phyloP scores from a whole-genome alignment of 2,888 invertebrate species.

The Agrochola macilenta region DNA sequence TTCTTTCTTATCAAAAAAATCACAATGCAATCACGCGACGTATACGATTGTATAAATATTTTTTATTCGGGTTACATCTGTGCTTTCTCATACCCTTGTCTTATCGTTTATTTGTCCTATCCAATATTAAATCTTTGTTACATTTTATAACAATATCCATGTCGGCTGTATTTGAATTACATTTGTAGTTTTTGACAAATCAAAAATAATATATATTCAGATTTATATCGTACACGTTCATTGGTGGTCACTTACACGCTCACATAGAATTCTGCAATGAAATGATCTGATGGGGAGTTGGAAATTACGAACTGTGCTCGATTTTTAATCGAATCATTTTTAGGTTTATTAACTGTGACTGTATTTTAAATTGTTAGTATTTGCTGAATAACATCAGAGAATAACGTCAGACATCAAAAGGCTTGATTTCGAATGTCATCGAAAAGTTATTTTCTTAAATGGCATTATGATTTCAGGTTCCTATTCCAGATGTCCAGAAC shows the following conservation, averaged over 20 bases:
- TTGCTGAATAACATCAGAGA: too few species aligned
- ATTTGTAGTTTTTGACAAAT: not conserved
- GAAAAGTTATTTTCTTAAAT: not conserved
- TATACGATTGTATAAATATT: slow-evolving; percentile 69
- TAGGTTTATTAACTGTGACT: not conserved
- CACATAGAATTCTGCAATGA: slow-evolving; percentile 1
- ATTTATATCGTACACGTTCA: not conserved
- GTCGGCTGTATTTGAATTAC: slow-evolving; percentile 33
- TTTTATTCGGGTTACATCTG: slow-evolving; percentile 74
- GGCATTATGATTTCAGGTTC: not conserved
- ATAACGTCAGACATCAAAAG: not conserved
- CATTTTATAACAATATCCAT: slow-evolving; percentile 22
- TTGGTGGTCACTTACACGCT: not conserved
- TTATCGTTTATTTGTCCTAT: slow-evolving; percentile 59
- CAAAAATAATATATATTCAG: not conserved
- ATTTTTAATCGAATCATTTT: not conserved
- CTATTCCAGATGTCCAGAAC: not conserved
- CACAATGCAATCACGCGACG: slow-evolving; percentile 65
- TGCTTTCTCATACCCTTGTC: slow-evolving; percentile 72
- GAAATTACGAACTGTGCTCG: not conserved
- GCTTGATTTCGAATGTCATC: not conserved
- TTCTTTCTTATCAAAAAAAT: slow-evolving; percentile 66
- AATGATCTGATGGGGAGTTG: not conserved
- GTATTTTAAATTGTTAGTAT: not conserved
- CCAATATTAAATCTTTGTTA: slow-evolving; percentile 50